phyloP scores from a whole-genome alignment of 2,113 vertebrate genomes.

The Xiphophorus maculatus region DNA sequence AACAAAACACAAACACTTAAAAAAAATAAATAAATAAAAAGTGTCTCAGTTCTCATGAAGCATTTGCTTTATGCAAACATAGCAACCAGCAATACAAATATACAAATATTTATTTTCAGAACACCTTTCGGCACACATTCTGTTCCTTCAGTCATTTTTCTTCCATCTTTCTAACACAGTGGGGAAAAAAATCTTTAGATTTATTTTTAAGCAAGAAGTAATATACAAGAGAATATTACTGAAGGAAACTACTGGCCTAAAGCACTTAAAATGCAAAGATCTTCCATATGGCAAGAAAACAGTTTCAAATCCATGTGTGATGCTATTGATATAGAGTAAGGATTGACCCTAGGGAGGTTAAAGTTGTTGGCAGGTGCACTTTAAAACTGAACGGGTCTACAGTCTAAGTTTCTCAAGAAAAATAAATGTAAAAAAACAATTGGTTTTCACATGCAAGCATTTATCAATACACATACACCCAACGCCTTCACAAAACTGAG shows the following conservation, averaged over 20 bases:
- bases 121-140: not conserved
- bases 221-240: constrained; percentile 11
- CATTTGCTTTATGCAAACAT: too few relatives aligned
- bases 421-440: constrained; percentile 33
- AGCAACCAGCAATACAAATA: not conserved
- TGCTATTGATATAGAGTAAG: constrained; percentile 34
- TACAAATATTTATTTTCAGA: too few relatives aligned
- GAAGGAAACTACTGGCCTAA: constrained; percentile 6
- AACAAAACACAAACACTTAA: not conserved
- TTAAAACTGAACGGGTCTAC: constrained; percentile 47
- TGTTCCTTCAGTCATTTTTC: constrained; percentile 6
- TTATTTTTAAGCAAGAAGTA: constrained; percentile 7
- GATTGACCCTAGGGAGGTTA: constrained; percentile 44
- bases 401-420: constrained; percentile 48
- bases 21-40: too few relatives aligned
- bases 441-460: constrained; percentile 37
- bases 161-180: not conserved
- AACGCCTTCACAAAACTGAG: constrained; percentile 31
- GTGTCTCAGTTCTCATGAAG: too few relatives aligned
- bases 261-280: constrained; percentile 29
- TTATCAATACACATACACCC: constrained; percentile 42
- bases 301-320: constrained; percentile 42
- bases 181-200: not conserved
- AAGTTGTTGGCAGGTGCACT: constrained; percentile 51
- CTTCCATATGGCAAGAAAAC: constrained; percentile 25